These are phyloP conservation scores for Stegastes partitus DNA, from an alignment of 2,113 vertebrate genomes.

Conservation along the genomic window DNA sequence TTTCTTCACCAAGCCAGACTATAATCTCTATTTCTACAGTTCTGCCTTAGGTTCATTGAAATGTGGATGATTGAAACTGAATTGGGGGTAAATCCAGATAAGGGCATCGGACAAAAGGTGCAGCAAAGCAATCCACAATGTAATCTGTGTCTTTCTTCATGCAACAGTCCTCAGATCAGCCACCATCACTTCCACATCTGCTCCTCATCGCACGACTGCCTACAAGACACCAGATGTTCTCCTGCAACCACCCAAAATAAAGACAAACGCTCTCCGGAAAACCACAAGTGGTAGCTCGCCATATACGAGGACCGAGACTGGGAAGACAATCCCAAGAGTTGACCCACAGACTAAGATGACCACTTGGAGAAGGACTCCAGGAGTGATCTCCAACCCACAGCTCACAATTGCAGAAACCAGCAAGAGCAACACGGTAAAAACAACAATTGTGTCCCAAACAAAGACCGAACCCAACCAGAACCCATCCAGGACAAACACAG, in stretches of 20 bases:
- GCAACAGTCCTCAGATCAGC: conserved; percentile 22
- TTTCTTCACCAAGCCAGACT: too few relatives aligned
- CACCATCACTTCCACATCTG: conserved; percentile 51
- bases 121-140: neutral
- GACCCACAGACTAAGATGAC: conserved; percentile 18
- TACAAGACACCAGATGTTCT: conserved; percentile 58
- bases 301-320: neutral
- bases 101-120: neutral
- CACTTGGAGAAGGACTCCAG: conserved; percentile 28
- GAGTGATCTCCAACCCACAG: neutral
- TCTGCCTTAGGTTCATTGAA: too few relatives aligned
- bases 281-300: conserved; percentile 16
- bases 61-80: too few relatives aligned
- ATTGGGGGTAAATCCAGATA: neutral
- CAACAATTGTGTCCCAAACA: neutral
- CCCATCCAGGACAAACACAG: neutral
- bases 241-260: conserved; percentile 41
- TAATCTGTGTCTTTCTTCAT: conserved; percentile 11
- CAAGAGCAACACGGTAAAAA: neutral
- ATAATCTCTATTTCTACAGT: too few relatives aligned
- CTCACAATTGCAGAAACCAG: neutral
- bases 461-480: neutral
- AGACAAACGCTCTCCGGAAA: conserved; percentile 33
- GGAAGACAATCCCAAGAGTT: neutral
- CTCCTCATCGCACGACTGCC: conserved; percentile 23